Base-by-base conservation (phyloP, 1,140 invertebrate genomes). In the Drosophila lini region DNA sequence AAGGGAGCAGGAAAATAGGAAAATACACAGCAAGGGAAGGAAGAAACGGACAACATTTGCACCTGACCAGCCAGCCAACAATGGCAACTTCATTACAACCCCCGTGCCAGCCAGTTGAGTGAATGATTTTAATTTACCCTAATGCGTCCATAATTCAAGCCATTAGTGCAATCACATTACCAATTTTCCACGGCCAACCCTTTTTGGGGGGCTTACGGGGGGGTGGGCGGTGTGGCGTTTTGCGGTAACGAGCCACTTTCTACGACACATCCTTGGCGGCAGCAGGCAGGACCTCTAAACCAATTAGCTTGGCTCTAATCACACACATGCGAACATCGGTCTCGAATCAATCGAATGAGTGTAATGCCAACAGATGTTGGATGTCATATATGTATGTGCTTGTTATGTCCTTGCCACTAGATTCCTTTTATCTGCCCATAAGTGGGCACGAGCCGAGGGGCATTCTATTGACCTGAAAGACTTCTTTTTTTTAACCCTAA, bases 111-210 rank as follows among this genome's bases (percentile, higher is more conserved):
- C 50, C 74, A 63, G 41, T 69, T 50, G 55, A 76, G 80, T 85
- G 78, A 70, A 85, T 67, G 81, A 89, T 91, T 91, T 91, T 91
- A 91, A 91, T 91, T 91, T 85, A 86, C 84, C 74, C 84, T 91
- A 91, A 91, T 91, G 89, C 90, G 89, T 91, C 79, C 80, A 91
- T 91, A 91, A 91, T 91, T 91, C 89, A 73, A 77, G 69, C 89
- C 89, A 91, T 89, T 91, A 91, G 76, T 83, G 85, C 84, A 91
- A 89, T 89, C 84, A 91, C 89, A 89, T 91, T 91, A 83, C 76
- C 80, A 80, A 89, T 82, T 74, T 82, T 89, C 80, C 61, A 61
- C 53, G 48, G 64, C 45, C 77, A 80, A 84, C 84, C 84, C 83
- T 80, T 89, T 86, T 34, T 3, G 13, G 11, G 47, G 36, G 15